Base-by-base conservation (phyloP, 2,797 vertebrate species). In the Sebastes iracundus region DNA sequence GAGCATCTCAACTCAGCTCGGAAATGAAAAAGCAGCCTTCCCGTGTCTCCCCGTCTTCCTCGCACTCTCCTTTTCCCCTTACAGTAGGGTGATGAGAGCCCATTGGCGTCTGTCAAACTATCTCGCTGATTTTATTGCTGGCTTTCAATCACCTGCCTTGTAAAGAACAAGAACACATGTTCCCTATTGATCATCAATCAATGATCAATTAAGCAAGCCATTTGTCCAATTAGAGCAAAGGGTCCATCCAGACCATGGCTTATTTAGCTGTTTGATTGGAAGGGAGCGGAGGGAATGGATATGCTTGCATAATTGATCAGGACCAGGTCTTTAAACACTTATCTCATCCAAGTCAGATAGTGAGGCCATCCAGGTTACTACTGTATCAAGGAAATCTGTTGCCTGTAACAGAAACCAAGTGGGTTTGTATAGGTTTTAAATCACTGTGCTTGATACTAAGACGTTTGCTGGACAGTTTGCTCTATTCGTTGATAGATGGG, bases 201-300 rank as follows among this genome's bases (percentile, higher is more conserved):
- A 96, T 96, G 96, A 95, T 96, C 96, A 96, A 96, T 96, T 96
- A 96, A 95, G 90, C 93, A 90, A 95, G 93, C 95, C 95, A 95
- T 96, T 96, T 95, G 94, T 93, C 93, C 94, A 94, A 95, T 94
- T 95, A 96, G 87, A 91, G 91, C 91, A 77, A 80, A 83, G 80
- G 87, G 88, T 89, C 92, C 85, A 81, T 91, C 81, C 62, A 85
- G 89, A 93, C 88, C 76, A 33, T 32, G 86, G 89, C 89, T 92
- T 95, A 91, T 93, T 94, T 90, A 89, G 92, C 84, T 91, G 87
- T 94, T 94, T 95, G 95, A 95, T 93, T 93, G 79, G 88, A 92
- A 79, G 76, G 83, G 87, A 89, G 88, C 82, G 18, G 82, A 71
- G 87, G 90, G 91, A 93, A 94, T 92, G 86, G 92, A 92, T 89